Evolutionary conservation across 2,113 vertebrate genomes (phyloP).

Genomic region (Halcyon malimbica): DNA sequence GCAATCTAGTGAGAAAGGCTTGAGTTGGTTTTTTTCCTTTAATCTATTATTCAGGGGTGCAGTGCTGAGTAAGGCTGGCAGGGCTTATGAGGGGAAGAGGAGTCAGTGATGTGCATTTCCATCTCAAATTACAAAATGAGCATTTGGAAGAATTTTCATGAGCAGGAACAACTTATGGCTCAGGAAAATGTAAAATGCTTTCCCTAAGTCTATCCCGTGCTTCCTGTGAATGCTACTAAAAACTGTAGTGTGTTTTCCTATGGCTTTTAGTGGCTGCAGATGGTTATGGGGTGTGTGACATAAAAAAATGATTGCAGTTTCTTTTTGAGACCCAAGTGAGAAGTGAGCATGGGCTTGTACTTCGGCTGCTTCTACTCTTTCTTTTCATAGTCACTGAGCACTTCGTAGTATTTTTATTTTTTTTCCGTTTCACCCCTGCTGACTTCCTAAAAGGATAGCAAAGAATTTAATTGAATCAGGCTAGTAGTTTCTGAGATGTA

Average conservation of each 20-base stretch:
- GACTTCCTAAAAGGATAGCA: not conserved
- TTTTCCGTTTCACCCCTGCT: not conserved
- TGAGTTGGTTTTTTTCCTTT: not conserved
- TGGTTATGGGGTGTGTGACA: not conserved
- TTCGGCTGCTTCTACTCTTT: not conserved
- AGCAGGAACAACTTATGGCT: not conserved
- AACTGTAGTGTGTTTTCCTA: not conserved
- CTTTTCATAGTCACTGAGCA: not conserved
- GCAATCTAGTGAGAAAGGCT: not conserved
- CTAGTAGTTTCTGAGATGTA: not conserved
- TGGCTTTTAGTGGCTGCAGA: not conserved
- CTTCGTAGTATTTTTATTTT: not conserved
- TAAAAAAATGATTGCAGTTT: not conserved
- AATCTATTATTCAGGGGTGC: not conserved
- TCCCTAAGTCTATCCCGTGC: not conserved
- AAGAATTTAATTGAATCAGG: not conserved
- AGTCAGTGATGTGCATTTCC: not conserved
- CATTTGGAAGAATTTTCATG: not conserved
- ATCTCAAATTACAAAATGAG: not conserved
- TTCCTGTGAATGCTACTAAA: not conserved
- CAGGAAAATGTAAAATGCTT: not conserved
- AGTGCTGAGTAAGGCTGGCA: not conserved
- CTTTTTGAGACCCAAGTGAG: not conserved
- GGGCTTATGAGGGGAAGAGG: not conserved
- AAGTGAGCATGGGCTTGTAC: not conserved